Evolutionary conservation across 2,113 vertebrate species (phyloP), one percentile per base, ranked within the genome.

Genomic region (Orcinus orca): DNA sequence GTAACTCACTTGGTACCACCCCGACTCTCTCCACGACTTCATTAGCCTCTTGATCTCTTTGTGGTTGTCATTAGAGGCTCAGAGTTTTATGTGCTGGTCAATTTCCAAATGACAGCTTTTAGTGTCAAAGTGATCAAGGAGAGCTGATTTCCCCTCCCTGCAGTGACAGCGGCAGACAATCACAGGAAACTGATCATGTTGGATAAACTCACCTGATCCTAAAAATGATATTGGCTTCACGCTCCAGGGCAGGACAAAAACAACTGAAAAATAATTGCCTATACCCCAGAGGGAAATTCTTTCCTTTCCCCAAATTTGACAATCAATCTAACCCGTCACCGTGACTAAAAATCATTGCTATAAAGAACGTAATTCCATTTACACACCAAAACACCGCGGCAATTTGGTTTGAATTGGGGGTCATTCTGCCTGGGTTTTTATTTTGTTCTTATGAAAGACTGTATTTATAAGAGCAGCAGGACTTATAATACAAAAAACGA

Each of bases 231-330:
- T 47, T 53, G 95, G 90, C 93, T 96, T 97, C 95, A 76, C 82
- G 97, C 97, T 97, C 92, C 53, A 62, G 97, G 97, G 93, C 93
- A 97, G 36, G 92, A 84, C 90, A 80, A 98, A 97, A 94, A 97
- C 97, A 98, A 97, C 96, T 97, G 70, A 97, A 92, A 97, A 97
- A 96, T 96, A 95, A 93, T 93, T 98, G 92, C 96, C 50, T 83
- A 94, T 1, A 95, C 90, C 94, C 94, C 21, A 10, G 94, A 97
- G 96, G 98, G 96, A 98, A 97, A 97, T 98, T 83, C 80, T 96
- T 97, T 98, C 80, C 91, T 87, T 93, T 93, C n/a, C 95, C 89
- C 81, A 96, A 94, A 98, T 97, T 97, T 84, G 53, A 15, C 31
- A 92, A 97, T 98, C 92, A 97, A 98, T 97, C 97, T 97, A 93